phyloP scores from a whole-genome alignment of 2,113 vertebrate species.

The Epinephelus lanceolatus region DNA sequence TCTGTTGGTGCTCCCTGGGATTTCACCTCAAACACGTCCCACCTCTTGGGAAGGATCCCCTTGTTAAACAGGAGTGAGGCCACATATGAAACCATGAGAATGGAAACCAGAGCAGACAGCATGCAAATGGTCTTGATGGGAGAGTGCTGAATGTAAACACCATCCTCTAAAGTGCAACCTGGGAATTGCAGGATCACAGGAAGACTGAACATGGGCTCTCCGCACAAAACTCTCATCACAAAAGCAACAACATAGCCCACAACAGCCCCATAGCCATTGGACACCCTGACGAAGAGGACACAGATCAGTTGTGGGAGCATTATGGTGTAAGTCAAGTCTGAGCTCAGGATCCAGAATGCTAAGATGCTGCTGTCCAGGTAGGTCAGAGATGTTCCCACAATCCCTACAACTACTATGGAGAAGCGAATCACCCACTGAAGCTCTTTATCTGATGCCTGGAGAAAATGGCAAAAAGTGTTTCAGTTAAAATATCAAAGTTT shows the following conservation, averaged over 20 bases:
- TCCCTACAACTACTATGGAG: constrained; percentile 74
- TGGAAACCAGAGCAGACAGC: constrained; percentile 63
- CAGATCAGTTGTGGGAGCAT: constrained; percentile 84
- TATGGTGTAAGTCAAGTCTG: constrained; percentile 81
- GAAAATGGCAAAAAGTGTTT: no score
- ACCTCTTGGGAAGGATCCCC: constrained; percentile 71
- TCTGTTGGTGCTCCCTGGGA: neutral
- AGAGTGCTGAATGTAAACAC: constrained; percentile 72
- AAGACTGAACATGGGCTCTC: constrained; percentile 79
- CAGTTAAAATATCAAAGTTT: no score
- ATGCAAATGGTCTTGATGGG: constrained; percentile 80
- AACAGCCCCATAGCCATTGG: constrained; percentile 79
- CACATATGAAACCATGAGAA: constrained; percentile 67
- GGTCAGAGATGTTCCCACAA: constrained; percentile 71
- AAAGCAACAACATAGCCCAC: constrained; percentile 74
- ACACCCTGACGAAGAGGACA: constrained; percentile 54
- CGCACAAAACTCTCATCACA: constrained; percentile 77
- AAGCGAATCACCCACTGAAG: constrained; percentile 80
- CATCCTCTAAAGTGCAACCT: constrained; percentile 60
- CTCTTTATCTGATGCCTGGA: constrained; percentile 82
- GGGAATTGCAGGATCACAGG: constrained; percentile 72
- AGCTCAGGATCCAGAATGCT: constrained; percentile 82
- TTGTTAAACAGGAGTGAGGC: constrained; percentile 70
- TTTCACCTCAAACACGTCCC: constrained; percentile 75
- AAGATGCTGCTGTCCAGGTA: constrained; percentile 74